Conservation (phyloP, 2,113 vertebrate species). For the Pionites leucogaster region DNA sequence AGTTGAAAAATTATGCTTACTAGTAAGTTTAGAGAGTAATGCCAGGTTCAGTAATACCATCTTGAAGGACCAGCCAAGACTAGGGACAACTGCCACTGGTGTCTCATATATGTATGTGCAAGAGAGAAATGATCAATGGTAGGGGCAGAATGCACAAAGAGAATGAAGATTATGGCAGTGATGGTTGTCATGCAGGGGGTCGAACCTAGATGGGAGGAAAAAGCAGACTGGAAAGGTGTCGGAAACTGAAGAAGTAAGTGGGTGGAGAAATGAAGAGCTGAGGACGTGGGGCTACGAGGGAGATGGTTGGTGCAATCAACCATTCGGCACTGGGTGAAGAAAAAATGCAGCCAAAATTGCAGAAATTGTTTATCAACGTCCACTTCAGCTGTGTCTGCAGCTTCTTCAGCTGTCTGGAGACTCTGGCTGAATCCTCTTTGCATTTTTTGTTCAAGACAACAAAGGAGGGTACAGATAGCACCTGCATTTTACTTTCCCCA, state of each 20-base stretch:
- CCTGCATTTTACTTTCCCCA: not conserved
- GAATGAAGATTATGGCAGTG: not conserved
- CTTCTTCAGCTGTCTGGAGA: constrained; percentile 42
- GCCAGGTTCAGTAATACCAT: not conserved
- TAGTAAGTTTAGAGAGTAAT: not conserved
- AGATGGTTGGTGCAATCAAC: not conserved
- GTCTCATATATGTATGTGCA: not conserved
- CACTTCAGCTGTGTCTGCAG: constrained; percentile 38
- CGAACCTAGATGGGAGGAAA: not conserved
- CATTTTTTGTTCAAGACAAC: constrained; percentile 24
- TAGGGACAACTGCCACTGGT: not conserved
- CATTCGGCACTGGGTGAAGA: not conserved
- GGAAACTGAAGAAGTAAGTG: not conserved
- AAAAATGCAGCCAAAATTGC: not conserved
- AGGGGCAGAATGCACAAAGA: not conserved
- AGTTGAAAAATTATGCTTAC: not conserved
- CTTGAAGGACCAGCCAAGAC: not conserved
- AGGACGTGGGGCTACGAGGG: not conserved
- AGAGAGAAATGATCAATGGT: not conserved
- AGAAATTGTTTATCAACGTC: constrained; percentile 35
- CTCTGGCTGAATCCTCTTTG: constrained; percentile 4
- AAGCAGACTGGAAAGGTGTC: not conserved
- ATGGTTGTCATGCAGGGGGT: not conserved
- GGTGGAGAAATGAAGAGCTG: not conserved
- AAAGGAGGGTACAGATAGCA: not conserved